Evolutionary conservation across 2,113 vertebrate species (phyloP).

Genomic region (Pseudolaguvia tuberculata): DNA sequence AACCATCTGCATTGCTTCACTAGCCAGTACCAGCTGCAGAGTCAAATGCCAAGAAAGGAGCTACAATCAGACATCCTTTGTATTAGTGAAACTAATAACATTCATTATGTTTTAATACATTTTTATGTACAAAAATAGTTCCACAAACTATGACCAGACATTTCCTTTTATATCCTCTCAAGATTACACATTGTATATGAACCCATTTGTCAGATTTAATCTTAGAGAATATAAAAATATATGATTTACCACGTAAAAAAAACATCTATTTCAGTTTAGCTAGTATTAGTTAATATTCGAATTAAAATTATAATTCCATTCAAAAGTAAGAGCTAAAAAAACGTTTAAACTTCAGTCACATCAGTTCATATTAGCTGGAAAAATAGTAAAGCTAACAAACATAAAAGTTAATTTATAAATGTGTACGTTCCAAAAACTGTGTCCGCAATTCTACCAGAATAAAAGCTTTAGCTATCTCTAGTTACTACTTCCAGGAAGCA

Average conservation of each 20-base stretch:
- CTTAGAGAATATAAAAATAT: not conserved
- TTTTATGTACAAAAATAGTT: not conserved
- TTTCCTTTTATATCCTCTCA: not conserved
- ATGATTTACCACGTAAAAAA: too few species aligned
- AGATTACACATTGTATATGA: too few species aligned
- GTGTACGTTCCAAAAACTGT: too few species aligned
- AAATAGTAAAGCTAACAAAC: too few species aligned
- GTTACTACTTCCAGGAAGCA: too few species aligned
- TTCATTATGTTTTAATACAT: not conserved
- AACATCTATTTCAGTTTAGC: too few species aligned
- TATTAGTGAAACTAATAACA: not conserved
- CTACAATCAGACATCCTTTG: not conserved
- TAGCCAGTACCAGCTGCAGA: not conserved
- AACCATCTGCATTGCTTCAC: constrained; percentile 12
- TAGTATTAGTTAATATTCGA: too few species aligned
- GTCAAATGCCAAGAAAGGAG: not conserved
- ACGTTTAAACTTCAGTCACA: not conserved
- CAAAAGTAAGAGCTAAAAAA: not conserved
- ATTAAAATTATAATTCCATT: too few species aligned
- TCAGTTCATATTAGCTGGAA: not conserved
- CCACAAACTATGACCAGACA: not conserved
- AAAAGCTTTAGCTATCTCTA: too few species aligned
- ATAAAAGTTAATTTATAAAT: too few species aligned
- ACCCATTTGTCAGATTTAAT: too few species aligned
- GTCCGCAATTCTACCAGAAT: not conserved